These are phyloP conservation scores for Orcinus orca DNA, from an alignment of 2,113 vertebrate genomes.

Conservation along the genomic window DNA sequence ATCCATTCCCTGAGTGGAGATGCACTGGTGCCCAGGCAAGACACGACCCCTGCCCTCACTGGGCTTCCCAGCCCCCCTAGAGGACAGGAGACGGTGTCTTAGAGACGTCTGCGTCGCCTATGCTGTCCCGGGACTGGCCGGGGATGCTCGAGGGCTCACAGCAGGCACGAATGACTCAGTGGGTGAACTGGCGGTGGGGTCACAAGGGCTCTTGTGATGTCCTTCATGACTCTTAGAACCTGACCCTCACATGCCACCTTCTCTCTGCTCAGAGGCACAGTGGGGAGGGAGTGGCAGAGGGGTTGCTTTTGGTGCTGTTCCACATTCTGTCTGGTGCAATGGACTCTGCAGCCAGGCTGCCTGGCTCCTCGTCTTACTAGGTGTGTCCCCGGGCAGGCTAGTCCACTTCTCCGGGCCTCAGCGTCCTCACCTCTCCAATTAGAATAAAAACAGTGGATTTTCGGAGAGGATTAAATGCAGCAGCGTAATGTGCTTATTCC, in stretches of 20 bases:
- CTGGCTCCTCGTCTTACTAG: background rate
- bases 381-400: background rate
- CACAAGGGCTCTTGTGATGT: background rate
- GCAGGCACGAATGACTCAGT: background rate
- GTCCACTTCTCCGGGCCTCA: background rate
- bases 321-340: background rate
- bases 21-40: background rate
- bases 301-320: background rate
- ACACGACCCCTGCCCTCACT: background rate
- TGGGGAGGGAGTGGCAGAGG: no score
- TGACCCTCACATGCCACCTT: background rate
- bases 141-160: background rate
- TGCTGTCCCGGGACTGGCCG: background rate
- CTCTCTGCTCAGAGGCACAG: background rate
- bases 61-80: background rate
- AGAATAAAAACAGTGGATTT: background rate
- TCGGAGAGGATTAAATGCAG: background rate
- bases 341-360: background rate
- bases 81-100: background rate
- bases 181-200: background rate
- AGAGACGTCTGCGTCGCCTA: fast-evolving
- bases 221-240: background rate
- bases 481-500: background rate
- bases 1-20: background rate
- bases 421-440: background rate